Evolutionary conservation across 1,140 invertebrate species (phyloP), one percentile per base, ranked within the genome.

Genomic region (Calycopis cecrops): DNA sequence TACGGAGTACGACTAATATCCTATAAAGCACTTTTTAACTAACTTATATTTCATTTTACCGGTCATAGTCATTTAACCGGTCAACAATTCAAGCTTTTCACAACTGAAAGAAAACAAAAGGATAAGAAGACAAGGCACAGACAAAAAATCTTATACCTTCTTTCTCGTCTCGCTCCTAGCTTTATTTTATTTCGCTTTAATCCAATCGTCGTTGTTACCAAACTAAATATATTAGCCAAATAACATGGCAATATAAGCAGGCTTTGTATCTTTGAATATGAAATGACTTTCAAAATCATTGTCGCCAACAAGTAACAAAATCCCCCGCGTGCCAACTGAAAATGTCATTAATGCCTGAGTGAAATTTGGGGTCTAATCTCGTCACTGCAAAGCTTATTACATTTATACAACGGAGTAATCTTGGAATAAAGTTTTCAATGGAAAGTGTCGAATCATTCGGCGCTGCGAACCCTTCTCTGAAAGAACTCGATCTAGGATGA

Each of bases 361-460:
- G 78, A 81, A 80, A 84, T 79, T 82, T 79, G 74, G 82, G 77
- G 79, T 76, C 79, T 85, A 84, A 86, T 84, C 79, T 83, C 79
- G 79, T 83, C 76, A 73, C 76, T 73, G 79, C 73, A 83, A 79
- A 86, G 80, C 80, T 81, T 86, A 86, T 84, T 86, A 86, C 82
- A 84, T 84, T 84, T 84, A 84, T 82, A 86, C 73, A 82, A 81
- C 73, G 75, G 71, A 81, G 79, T 82, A 82, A 86, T 86, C 83
- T 86, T 81, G 71, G 83, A 86, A 82, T 86, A 86, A 85, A 86
- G 77, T 86, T 83, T 83, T 85, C 74, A 82, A 86, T 86, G 77
- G 76, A 81, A 85, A 86, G 64, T 82, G 83, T 77, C 72, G 80
- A 84, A 74, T 86, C 83, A 86, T 73, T 74, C 76, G 76, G 79